phyloP scores from a whole-genome alignment of 2,113 vertebrate genomes.

The Stegostoma tigrinum region DNA sequence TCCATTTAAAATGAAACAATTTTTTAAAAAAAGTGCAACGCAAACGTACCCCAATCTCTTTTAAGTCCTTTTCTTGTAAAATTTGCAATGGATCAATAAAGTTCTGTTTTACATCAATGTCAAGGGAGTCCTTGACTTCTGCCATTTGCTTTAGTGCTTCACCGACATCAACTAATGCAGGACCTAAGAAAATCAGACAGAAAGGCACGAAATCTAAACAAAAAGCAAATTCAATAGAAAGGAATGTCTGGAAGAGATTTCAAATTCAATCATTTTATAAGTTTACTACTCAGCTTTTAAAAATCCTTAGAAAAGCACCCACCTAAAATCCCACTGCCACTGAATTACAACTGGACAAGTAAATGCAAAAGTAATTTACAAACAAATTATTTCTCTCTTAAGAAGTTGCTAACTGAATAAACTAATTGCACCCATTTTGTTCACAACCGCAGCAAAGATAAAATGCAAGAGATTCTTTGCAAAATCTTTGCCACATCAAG shows the following conservation, averaged over 20 bases:
- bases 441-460: not conserved
- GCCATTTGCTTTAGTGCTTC: conserved; percentile 89
- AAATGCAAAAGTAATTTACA: not conserved
- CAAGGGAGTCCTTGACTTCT: conserved; percentile 84
- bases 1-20: not conserved
- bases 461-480: not conserved
- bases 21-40: not conserved
- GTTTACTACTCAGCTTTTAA: not conserved
- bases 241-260: not conserved
- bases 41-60: conserved; percentile 79
- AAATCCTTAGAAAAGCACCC: not conserved
- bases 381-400: not conserved
- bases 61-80: conserved; percentile 88
- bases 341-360: not conserved
- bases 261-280: not conserved
- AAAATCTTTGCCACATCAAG: not conserved
- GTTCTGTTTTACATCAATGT: conserved; percentile 88
- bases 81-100: conserved; percentile 86
- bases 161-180: conserved; percentile 73
- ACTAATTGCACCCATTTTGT: not conserved
- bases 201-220: not conserved
- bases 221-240: not conserved
- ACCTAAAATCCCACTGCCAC: not conserved
- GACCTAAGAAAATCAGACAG: conserved; percentile 52
- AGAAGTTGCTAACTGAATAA: not conserved